Evolutionary conservation across 2,113 vertebrate species (phyloP), one percentile per base, ranked within the genome.

Genomic region (Echinops telfairi): DNA sequence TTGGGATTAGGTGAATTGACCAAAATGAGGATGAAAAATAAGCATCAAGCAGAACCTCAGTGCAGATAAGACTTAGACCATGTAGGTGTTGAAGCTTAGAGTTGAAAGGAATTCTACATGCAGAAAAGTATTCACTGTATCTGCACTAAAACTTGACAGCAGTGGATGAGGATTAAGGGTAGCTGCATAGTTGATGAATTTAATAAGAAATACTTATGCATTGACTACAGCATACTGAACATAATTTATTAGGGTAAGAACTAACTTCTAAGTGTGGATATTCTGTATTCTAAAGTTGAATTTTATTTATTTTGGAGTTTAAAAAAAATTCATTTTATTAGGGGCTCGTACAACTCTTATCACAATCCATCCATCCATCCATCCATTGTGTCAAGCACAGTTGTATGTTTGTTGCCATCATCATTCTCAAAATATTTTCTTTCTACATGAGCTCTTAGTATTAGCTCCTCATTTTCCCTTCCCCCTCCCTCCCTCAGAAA

Each of bases 1-100:
- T 79, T 95, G 79, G 40, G 90, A 75, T 90, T 75, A 83, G 73
- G 86, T 62, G 27, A 95, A 77, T 20, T 64, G 25, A 88, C 16
- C 4, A 62, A 60, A 79, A 88, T 71, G 15, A 43, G 36, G 31
- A 2, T 60, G 33, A 89, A 78, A 80, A 29, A 84, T 47, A 31
- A 93, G 62, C 83, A n/a, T 82, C 7, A 75, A 58, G 3, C 15
- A 29, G 47, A 53, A 53, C 47, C 47, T 89, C 20, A 82, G 40
- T 58, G 71, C 11, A 91, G 53, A 89, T 2, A 40, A 2, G n/a
- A 71, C 22, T 70, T 68, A 36, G 17, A 53, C 20, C 64, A 40
- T 1, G 40, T 12, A 80, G 31, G 17, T 57, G n/a, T 0, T 77
- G 27, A 91, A 68, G 2, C 27, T 77, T 43, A 43, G 12, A 77